These are phyloP conservation scores for Clavelina lepadiformis DNA, from an alignment of 23 tunicate genomes.

Conservation along the genomic window DNA sequence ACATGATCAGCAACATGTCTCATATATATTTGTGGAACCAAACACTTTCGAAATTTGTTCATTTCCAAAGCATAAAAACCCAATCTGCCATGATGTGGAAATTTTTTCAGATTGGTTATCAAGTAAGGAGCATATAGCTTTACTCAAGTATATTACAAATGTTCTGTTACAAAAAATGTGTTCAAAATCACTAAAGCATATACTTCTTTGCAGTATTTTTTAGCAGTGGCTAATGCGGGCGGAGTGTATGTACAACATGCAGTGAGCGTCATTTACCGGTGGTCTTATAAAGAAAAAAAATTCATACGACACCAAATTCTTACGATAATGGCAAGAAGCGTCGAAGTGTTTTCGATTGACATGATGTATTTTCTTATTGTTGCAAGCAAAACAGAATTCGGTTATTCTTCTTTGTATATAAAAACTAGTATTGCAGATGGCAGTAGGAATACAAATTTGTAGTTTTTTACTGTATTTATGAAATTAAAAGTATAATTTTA, in stretches of 20 bases:
- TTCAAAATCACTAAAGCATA: neutral
- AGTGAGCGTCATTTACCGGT: slow-evolving; percentile 41
- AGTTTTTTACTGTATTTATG: too few species aligned
- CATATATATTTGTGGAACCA: slow-evolving; percentile 34
- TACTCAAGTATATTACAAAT: neutral
- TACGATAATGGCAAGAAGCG: slow-evolving; percentile 11
- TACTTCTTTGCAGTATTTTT: slow-evolving; percentile 21
- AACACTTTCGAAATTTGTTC: slow-evolving; percentile 30
- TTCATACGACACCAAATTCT: slow-evolving; percentile 20
- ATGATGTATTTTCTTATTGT: slow-evolving; percentile 12
- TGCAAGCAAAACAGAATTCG: slow-evolving; percentile 11
- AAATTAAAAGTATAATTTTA: neutral
- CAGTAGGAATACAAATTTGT: too few species aligned
- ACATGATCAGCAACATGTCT: slow-evolving; percentile 7
- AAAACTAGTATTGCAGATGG: too few species aligned
- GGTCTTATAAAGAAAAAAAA: slow-evolving; percentile 26
- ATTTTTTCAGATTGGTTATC: slow-evolving; percentile 65
- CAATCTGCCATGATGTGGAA: slow-evolving; percentile 62
- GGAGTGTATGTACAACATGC: neutral
- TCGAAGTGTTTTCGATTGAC: slow-evolving; percentile 24
- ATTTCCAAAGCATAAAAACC: slow-evolving; percentile 30
- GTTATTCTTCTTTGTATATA: too few species aligned
- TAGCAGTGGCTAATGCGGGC: slow-evolving; percentile 43
- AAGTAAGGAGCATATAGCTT: slow-evolving; percentile 11
- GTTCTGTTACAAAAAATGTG: too few species aligned